phyloP scores from a whole-genome alignment of 2,797 vertebrate genomes.

The Falco novaeseelandiae region DNA sequence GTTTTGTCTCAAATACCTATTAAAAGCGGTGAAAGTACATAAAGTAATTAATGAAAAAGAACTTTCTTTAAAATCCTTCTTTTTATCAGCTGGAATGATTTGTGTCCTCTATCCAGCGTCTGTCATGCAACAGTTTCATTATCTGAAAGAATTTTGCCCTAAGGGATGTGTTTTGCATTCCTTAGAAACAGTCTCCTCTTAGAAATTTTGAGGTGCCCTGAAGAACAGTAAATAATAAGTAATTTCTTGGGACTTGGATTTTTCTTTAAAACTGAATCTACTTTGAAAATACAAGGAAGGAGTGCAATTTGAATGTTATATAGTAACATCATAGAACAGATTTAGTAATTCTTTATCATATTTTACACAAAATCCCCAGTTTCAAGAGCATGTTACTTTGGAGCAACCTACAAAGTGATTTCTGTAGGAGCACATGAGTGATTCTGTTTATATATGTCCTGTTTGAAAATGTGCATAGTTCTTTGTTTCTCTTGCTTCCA shows the following conservation, averaged over 20 bases:
- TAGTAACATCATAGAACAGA: not conserved
- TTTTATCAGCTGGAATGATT: not conserved
- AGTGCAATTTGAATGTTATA: not conserved
- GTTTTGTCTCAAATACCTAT: not conserved
- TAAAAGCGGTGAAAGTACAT: not conserved
- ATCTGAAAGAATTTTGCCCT: conserved; percentile 7
- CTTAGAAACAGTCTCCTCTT: not conserved
- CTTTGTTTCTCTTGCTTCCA: not conserved
- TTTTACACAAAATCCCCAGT: not conserved
- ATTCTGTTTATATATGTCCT: not conserved
- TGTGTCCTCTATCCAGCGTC: not conserved
- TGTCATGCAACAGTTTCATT: not conserved
- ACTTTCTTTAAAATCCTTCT: not conserved
- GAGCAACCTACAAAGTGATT: not conserved
- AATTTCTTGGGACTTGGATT: not conserved
- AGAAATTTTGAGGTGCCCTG: not conserved
- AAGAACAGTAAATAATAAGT: not conserved
- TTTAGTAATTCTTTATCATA: not conserved
- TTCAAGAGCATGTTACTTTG: not conserved
- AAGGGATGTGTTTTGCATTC: conserved; percentile 32
- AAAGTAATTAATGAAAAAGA: not conserved
- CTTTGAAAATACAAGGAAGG: not conserved
- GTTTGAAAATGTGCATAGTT: not conserved
- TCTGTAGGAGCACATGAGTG: not conserved
- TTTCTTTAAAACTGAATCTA: not conserved